A percentile compares a stretch with the other conserved stretches of the same genome.
phyloP scores from a whole-genome alignment of 2,113 vertebrate species.

The Antechinus flavipes region DNA sequence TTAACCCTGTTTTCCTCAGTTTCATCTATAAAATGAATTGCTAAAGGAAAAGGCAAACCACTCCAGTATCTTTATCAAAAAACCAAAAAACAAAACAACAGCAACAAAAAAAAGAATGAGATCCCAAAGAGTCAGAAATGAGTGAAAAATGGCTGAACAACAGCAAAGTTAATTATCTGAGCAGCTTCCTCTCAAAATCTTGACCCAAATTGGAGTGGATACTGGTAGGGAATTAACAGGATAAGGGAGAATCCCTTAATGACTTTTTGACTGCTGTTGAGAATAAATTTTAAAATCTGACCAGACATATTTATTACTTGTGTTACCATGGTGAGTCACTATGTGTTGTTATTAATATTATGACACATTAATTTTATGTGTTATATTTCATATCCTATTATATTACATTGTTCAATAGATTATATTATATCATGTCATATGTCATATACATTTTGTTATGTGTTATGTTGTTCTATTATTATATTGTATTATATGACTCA shows the following conservation, averaged over 20 bases:
- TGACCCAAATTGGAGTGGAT: not conserved
- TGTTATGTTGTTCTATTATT: not conserved
- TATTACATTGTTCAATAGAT: too few relatives aligned
- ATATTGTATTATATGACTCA: not conserved
- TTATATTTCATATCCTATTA: not conserved
- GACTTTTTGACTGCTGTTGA: not conserved
- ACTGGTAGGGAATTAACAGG: not conserved
- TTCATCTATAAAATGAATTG: too few relatives aligned
- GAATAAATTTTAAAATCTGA: not conserved
- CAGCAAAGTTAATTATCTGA: not conserved
- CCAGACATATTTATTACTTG: not conserved
- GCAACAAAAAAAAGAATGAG: too few relatives aligned
- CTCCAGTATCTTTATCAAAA: too few relatives aligned
- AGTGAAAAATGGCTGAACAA: too few relatives aligned
- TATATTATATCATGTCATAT: not conserved
- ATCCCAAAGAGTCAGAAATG: too few relatives aligned
- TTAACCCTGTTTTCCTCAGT: too few relatives aligned
- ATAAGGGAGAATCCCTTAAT: not conserved
- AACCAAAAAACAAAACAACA: too few relatives aligned
- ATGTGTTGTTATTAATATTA: not conserved
- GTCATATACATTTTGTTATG: not conserved
- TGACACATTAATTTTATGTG: not conserved
- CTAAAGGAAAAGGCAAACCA: too few relatives aligned
- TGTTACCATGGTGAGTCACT: not conserved
- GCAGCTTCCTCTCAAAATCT: not conserved